Conservation (phyloP, 2,113 vertebrate species). For the Antigone vipio region DNA sequence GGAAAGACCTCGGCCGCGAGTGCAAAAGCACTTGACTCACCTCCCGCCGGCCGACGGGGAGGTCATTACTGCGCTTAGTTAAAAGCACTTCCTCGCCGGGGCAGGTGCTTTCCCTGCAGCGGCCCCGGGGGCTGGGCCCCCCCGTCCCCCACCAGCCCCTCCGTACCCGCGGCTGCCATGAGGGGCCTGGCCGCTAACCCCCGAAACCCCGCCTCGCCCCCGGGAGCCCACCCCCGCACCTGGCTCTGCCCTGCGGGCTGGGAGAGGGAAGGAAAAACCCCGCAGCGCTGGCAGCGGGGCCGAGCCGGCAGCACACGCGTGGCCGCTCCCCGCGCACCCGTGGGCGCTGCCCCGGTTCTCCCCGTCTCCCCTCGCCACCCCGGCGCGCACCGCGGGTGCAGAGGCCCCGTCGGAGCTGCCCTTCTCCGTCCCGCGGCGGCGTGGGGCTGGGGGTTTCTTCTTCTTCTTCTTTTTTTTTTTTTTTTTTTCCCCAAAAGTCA, state of each 20-base stretch:
- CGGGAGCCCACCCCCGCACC: neutral
- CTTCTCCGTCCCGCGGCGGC: too few relatives aligned
- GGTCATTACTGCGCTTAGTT: neutral
- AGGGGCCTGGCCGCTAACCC: neutral
- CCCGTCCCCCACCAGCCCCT: rapidly evolving
- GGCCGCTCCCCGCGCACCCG: neutral
- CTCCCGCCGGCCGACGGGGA: neutral
- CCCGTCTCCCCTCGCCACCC: too few relatives aligned
- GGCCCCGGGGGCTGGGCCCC: neutral
- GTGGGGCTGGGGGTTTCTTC: neutral
- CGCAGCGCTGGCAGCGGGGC: neutral
- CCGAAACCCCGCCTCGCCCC: neutral
- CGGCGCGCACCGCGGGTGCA: too few relatives aligned
- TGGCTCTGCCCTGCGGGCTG: neutral
- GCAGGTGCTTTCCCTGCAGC: neutral
- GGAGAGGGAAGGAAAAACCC: neutral
- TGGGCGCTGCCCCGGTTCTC: neutral
- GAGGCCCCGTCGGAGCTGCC: too few relatives aligned
- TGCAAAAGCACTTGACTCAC: neutral
- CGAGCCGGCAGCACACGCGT: neutral
- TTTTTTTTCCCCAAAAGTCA: too few relatives aligned
- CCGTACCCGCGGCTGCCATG: neutral
- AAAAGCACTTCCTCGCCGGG: neutral
- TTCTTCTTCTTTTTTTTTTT: too few relatives aligned
- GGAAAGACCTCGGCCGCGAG: neutral